phyloP scores from a whole-genome alignment of 2,113 vertebrate species.

The Tichodroma muraria region DNA sequence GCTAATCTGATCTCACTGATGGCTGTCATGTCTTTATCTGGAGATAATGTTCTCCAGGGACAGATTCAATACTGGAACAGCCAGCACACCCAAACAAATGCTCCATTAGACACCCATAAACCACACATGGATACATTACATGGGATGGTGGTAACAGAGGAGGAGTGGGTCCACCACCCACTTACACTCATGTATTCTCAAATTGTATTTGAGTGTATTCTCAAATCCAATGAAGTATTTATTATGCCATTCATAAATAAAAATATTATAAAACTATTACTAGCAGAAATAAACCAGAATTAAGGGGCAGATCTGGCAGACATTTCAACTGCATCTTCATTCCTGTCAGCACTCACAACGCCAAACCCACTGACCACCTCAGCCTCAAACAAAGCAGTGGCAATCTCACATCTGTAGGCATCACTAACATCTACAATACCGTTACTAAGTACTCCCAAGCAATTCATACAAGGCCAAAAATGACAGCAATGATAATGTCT shows the following conservation, averaged over 20 bases:
- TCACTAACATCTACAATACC: not conserved
- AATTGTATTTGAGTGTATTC: no score
- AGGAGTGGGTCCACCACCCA: not conserved
- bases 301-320: not conserved
- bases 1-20: not conserved
- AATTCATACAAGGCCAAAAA: not conserved
- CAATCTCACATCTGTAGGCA: not conserved
- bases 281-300: not conserved
- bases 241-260: not conserved
- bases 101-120: not conserved
- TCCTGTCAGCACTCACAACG: not conserved
- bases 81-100: not conserved
- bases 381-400: not conserved
- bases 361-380: not conserved
- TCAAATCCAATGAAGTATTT: not conserved
- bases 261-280: not conserved
- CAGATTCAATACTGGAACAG: not conserved
- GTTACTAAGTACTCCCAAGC: not conserved
- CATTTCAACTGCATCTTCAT: not conserved
- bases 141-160: accelerated
- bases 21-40: not conserved
- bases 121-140: not conserved
- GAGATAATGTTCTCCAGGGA: not conserved
- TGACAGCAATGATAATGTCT: not conserved
- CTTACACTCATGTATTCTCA: not conserved